Base-by-base conservation (phyloP, 2,113 vertebrate genomes). In the Pterocles burchelli region DNA sequence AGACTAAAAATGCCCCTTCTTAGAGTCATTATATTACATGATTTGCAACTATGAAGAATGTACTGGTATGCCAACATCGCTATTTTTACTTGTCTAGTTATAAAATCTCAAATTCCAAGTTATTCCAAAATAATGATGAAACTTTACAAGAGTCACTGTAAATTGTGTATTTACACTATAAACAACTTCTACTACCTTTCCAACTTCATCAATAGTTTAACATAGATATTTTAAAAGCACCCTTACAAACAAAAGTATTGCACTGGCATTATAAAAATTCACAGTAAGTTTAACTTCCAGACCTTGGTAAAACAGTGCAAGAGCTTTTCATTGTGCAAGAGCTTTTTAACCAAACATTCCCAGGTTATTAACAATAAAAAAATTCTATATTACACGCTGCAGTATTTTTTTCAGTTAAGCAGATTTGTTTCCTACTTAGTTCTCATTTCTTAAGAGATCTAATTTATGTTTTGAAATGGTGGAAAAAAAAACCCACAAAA, bases 181-280 rank as follows among this genome's bases (percentile, higher is more conserved):
- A 94, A 91, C 52, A 93, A 61, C 18, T 88, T 67, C 34, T 65
- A 62, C 41, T 49, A 58, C 13, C 36, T 87, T 78, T 63, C 36
- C 87, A 93, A 57, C 62, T 67, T 87, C 25, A 3, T 84, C 73
- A 68, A 18, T 21, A 72, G 57, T 94, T 93, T 85, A 80, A 94
- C 66, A 72, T 2, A 85, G 46, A 10, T 67, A 85, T 75, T 77
- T 88, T 67, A 63, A 95, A 91, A 95, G 81, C 91, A 96, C 74
- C 93, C 90, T 94, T 91, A 92, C 91, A 95, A 96, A 96, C 34
- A 89, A 93, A 93, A 92, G 73, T 94, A 96, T 95, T 94, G 91
- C 95, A 91, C 94, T 96, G 85, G 66, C 78, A 87, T 85, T 26
- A 81, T 89, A 92, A 96, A 97, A 96, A 90, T 93, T 95, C 94